Evolutionary conservation across 2,113 vertebrate species (phyloP), one percentile per base, ranked within the genome.

Genomic region (Paralichthys olivaceus): DNA sequence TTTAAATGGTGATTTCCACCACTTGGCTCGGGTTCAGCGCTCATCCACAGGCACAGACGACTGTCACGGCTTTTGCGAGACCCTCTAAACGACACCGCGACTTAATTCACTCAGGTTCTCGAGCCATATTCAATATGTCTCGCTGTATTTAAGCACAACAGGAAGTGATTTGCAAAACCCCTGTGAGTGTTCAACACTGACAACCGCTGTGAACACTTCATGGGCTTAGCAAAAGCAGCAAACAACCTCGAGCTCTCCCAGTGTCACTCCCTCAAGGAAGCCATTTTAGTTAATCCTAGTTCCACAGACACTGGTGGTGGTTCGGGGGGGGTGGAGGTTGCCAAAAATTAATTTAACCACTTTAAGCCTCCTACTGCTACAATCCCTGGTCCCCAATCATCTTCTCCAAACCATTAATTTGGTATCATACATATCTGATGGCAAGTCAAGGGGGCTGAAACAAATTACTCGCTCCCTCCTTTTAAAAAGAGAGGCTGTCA

Each of bases 61-160:
- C 28, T 25, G 69, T 17, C 34, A 4, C 43, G 43, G 43, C 2
- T 45, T 45, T 5, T 15, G 43, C 14, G 73, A 53, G 63, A 45
- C 43, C 71, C 43, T 75, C 56, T 49, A 75, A 85, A 80, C 64
- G 81, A 79, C 83, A 80, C 60, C 22, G 59, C 43, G 7, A 60
- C 76, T 91, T 84, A 87, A 84, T 87, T 87, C 72, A 63, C 63
- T 86, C 63, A 32, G 66, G 74, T 86, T 77, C 76, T 68, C 25
- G 69, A 73, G 70, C 69, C 57, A 57, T 63, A 75, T 81, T 87
- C 62, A 75, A 67, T 71, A 29, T 68, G 80, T 82, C 79, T 77
- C 69, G 51, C 49, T 25, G 25, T 34, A 28, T 87, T 89, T 75
- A 79, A 74, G 83, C 87, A 86, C 81, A 86, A 77, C 72, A 37